Evolutionary conservation across 2,113 vertebrate species (phyloP).

Genomic region (Daboia siamensis): DNA sequence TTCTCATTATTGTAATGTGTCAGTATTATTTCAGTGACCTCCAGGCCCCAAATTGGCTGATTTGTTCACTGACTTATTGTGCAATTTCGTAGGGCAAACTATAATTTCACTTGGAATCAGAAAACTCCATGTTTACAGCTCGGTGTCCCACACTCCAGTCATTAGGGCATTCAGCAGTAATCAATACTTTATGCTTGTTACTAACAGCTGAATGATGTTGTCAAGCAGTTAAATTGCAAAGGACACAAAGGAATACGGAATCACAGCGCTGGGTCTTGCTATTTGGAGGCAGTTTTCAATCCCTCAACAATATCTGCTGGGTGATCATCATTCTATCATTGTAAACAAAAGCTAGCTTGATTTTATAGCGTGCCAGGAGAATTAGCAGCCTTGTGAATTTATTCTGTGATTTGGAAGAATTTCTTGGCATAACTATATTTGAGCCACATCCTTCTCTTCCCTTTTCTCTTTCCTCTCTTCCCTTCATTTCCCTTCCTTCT

Average conservation of each 20-base stretch:
- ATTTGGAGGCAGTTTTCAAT: not conserved
- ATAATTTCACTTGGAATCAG: constrained; percentile 77
- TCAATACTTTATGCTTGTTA: constrained; percentile 70
- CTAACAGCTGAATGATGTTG: constrained; percentile 74
- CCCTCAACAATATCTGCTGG: not conserved
- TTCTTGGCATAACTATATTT: not conserved
- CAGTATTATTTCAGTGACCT: constrained; percentile 75
- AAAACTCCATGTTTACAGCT: constrained; percentile 70
- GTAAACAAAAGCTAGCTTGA: not conserved
- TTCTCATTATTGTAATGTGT: constrained; percentile 82
- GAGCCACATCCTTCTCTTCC: not conserved
- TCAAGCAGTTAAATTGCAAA: constrained; percentile 68
- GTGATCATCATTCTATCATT: not conserved
- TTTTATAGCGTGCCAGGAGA: not conserved
- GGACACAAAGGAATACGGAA: constrained; percentile 35
- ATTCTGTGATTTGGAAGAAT: not conserved
- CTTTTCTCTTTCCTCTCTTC: not conserved
- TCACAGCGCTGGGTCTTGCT: not conserved
- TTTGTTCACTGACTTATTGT: constrained; percentile 82
- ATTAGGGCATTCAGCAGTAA: constrained; percentile 69
- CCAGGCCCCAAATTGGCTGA: constrained; percentile 67
- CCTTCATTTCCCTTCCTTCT: not conserved
- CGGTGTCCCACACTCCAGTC: constrained; percentile 61
- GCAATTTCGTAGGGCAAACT: constrained; percentile 76
- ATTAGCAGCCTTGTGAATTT: not conserved